A percentile compares a stretch with the other conserved stretches of the same genome.
phyloP scores from a whole-genome alignment of 2,113 vertebrate species.

The Spheniscus mendiculus region DNA sequence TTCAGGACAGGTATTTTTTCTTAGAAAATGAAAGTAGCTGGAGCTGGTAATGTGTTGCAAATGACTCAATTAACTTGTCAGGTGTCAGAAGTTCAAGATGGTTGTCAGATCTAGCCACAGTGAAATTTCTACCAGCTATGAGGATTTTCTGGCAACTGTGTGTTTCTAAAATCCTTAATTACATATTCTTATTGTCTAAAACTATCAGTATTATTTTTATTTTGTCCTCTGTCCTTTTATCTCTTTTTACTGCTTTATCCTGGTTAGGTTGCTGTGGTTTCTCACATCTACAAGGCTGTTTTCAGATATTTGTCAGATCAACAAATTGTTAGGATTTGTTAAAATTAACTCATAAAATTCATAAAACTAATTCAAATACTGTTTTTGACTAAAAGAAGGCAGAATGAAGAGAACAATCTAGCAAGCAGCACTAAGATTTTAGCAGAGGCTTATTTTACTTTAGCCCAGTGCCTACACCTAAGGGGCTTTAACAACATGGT shows the following conservation, averaged over 20 bases:
- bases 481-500: neutral
- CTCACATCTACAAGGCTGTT: neutral
- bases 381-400: neutral
- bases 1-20: neutral
- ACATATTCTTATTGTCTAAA: neutral
- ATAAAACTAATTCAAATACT: neutral
- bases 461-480: neutral
- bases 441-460: neutral
- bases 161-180: neutral
- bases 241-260: neutral
- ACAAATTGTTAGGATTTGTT: neutral
- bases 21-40: conserved; percentile 11
- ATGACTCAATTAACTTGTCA: neutral
- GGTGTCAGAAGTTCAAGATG: neutral
- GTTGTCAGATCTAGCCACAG: neutral
- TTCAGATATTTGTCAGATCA: neutral
- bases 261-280: neutral
- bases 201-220: neutral
- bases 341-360: neutral
- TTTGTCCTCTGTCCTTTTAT: neutral
- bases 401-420: neutral
- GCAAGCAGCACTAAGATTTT: neutral
- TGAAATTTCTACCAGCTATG: neutral
- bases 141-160: neutral
- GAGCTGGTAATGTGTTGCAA: neutral